Base-by-base conservation (phyloP, 2,113 vertebrate species). In the Lota lota region DNA sequence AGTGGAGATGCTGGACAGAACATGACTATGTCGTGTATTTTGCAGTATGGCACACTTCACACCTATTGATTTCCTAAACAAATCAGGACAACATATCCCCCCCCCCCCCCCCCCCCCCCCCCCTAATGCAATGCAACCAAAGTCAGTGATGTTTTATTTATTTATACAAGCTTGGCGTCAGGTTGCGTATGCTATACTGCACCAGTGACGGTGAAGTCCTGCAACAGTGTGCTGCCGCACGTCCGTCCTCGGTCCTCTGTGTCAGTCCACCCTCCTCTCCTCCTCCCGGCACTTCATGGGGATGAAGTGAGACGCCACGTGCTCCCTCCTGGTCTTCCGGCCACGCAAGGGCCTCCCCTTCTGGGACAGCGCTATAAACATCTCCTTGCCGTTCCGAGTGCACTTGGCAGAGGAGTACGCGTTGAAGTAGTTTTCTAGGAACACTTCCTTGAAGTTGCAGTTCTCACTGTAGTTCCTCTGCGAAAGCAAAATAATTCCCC, bases 381-480 rank as follows among this genome's bases (percentile, higher is more conserved):
- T 97, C 79, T 95, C 94, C 82, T 93, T 95, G 79, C 94, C 94
- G 58, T 92, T 93, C 87, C 93, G 93, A 86, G 93, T 97, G 95
- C 95, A 96, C 87, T 93, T 96, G 83, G 93, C 93, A 63, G 97
- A 99, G 74, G 95, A 94, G 7, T 99, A 99, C 0, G 97, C 98
- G 10, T 96, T 98, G 72, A 97, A 98, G 85, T 95, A 94, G 79
- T 99, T 99, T 92, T 99, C 97, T 91, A 98, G 91, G 87, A 98
- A 96, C 77, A 96, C 88, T 89, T 99, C 97, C 74, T 95, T 96
- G 88, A 99, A 99, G 92, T 97, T 96, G 92, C 97, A 99, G 87
- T 94, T 96, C 72, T 99, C 95, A 1, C 91, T 96, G 91, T 97
- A 98, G 81, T 92, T 94, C 89, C 95, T 98, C 97, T 99, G 92